These are phyloP conservation scores for Diadumene lineata DNA, from an alignment of 92 coral and sea anemone species.

Conservation along the genomic window DNA sequence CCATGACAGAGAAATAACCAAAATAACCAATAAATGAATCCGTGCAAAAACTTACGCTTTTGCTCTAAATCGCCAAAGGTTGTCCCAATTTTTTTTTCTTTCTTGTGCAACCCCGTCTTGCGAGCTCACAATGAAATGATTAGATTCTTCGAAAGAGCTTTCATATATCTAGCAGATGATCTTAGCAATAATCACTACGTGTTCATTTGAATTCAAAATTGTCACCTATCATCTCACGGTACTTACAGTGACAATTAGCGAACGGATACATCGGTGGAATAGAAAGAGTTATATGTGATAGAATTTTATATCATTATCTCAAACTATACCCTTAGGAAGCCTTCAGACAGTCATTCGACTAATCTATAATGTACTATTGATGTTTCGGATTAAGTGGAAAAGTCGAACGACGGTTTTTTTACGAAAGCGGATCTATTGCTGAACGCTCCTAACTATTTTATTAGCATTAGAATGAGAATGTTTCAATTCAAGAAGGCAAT, in stretches of 20 bases:
- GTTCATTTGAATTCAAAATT: background rate
- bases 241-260: constrained; percentile 1
- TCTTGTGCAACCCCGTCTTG: background rate
- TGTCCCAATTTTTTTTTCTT: background rate
- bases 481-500: no score
- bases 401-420: no score
- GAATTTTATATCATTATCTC: background rate
- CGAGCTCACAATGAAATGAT: background rate
- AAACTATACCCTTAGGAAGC: background rate
- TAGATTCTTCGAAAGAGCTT: background rate
- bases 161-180: background rate
- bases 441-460: no score
- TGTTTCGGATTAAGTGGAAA: no score
- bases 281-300: background rate
- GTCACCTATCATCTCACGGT: constrained; percentile 8
- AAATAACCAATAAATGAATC: no score
- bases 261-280: constrained; percentile 6
- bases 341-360: no score
- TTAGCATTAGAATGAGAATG: no score
- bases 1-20: no score
- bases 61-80: no score
- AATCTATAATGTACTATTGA: no score
- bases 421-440: no score
- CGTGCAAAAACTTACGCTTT: no score
- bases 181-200: background rate